A percentile compares a stretch with the other conserved stretches of the same genome.
These are phyloP conservation scores for Pseudochaenichthys georgianus DNA, from an alignment of 2,797 vertebrate species.

Conservation along the genomic window DNA sequence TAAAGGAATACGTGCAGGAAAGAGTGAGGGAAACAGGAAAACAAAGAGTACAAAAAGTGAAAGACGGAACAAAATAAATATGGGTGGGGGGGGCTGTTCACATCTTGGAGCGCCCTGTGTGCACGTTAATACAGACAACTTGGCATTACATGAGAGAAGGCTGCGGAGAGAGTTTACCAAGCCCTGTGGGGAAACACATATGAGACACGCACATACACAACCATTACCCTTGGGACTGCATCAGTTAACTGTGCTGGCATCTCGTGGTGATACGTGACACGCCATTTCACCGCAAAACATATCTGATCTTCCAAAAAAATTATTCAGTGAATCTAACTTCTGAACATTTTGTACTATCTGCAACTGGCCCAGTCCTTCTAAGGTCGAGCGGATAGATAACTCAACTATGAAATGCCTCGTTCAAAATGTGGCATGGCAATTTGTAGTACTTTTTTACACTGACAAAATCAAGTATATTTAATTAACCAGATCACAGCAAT, in stretches of 20 bases:
- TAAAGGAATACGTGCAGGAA: conserved; percentile 18
- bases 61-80: neutral
- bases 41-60: neutral
- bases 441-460: neutral
- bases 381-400: neutral
- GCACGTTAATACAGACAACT: conserved; percentile 36
- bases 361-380: neutral
- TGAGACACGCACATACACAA: conserved; percentile 32
- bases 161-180: conserved; percentile 39
- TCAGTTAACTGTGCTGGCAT: conserved; percentile 11
- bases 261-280: conserved; percentile 13
- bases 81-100: neutral
- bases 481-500: neutral
- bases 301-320: conserved; percentile 13
- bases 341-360: conserved; percentile 29
- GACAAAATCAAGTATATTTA: neutral
- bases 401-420: neutral
- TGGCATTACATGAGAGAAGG: conserved; percentile 56
- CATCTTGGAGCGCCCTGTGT: conserved; percentile 29
- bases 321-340: conserved; percentile 14
- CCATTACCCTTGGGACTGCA: conserved; percentile 19
- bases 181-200: conserved; percentile 55
- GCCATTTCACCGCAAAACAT: conserved; percentile 26
- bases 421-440: neutral
- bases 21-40: neutral